Evolutionary conservation across 2,797 vertebrate genomes (phyloP), one percentile per base, ranked within the genome.

Genomic region (Mastacembelus armatus): DNA sequence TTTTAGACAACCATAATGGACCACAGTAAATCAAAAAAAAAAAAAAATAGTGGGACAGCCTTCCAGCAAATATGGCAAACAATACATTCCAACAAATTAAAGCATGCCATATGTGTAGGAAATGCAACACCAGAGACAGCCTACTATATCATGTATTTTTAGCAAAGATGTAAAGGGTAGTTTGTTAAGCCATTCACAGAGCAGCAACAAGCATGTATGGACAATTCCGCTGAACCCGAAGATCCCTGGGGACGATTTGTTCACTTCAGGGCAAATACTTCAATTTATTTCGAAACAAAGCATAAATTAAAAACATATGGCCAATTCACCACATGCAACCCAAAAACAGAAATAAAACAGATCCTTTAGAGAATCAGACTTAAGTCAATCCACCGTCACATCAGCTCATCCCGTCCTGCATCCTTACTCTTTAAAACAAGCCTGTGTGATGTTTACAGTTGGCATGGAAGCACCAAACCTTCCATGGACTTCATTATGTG

Each of bases 1-100:
- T 92, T 94, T 93, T 93, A 93, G 90, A 80, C 26, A 49, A 60
- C 69, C 47, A 78, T 68, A 60, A 82, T 85, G 45, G 71, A 88
- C 63, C 51, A 62, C 75, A 74, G 63, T 67, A 66, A 87, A 82
- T 81, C 8, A 30, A 65, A 66, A 73, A 64, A 22, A 7, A 44
- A 43, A 57, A 68, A 83, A 74, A n/a, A n/a, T n/a, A n/a, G n/a
- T 49, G 65, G 56, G 52, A 75, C 55, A 71, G 66, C 69, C 43
- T 82, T 78, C 65, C 35, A 48, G 27, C 36, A 71, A 75, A 83
- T 81, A 73, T 35, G 73, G 50, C 56, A 85, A 85, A 74, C 61
- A 39, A 50, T 19, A 30, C 40, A 21, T 54, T 49, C 65, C 33
- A 58, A 32, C 69, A 61, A 49, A 84, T 78, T 75, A n/a, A 29